Evolutionary conservation across 2,888 invertebrate genomes (phyloP).

Genomic region (Archaeoteleia sp.): DNA sequence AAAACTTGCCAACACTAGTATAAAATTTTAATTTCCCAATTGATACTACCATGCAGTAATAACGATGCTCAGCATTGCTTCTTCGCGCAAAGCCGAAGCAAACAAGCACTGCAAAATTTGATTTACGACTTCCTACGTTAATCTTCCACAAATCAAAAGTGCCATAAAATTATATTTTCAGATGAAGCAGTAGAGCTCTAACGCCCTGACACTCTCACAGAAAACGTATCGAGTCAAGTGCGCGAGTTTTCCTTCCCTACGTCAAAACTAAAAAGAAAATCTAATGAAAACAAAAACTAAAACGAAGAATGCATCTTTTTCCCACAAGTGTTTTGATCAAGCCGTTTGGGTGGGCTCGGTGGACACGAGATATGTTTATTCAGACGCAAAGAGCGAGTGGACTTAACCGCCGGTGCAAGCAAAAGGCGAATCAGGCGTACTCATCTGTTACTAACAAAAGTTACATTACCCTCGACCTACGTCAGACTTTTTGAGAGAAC

Average conservation of each 20-base stretch:
- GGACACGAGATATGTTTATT: constrained; percentile 73
- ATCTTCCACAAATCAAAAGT: constrained; percentile 29
- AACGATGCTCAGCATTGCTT: constrained; percentile 4
- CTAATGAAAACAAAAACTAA: constrained; percentile 25
- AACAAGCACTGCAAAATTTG: constrained; percentile 35
- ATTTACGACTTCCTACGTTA: constrained; percentile 41
- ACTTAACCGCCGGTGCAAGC: constrained; percentile 60
- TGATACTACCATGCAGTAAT: constrained; percentile 19
- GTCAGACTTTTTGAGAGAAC: constrained; percentile 30
- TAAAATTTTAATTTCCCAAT: too few species aligned
- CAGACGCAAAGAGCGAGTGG: constrained; percentile 67
- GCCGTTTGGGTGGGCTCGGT: constrained; percentile 70
- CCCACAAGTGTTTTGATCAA: constrained; percentile 72
- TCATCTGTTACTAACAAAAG: constrained; percentile 70
- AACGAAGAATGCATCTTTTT: constrained; percentile 55
- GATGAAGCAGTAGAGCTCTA: constrained; percentile 5
- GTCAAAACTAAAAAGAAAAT: constrained; percentile 35
- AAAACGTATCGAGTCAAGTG: constrained; percentile 11
- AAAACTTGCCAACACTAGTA: too few species aligned
- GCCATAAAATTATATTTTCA: constrained; percentile 15
- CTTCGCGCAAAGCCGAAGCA: constrained; percentile 23
- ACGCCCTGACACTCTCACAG: neutral
- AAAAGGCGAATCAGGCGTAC: constrained; percentile 66
- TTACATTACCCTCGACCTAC: constrained; percentile 63
- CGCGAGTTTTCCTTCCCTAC: constrained; percentile 12